Percentiles rank a stretch among this genome's conserved stretches.
phyloP scores from a whole-genome alignment of 2,113 vertebrate genomes.

The Spheniscus mendiculus region DNA sequence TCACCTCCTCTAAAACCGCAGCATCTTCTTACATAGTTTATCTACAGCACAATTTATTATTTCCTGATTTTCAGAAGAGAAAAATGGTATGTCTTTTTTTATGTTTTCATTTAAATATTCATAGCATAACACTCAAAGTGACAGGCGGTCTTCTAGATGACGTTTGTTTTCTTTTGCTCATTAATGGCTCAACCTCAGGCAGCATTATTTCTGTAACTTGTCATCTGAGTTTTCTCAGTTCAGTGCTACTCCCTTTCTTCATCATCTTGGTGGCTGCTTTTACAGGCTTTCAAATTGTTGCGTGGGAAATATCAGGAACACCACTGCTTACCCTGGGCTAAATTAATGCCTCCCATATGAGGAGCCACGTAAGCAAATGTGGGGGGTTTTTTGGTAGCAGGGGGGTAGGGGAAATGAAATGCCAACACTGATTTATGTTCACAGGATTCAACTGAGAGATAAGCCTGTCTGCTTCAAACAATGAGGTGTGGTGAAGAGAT shows the following conservation, averaged over 20 bases:
- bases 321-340: slow-evolving; percentile 66
- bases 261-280: slow-evolving; percentile 11
- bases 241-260: neutral
- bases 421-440: slow-evolving; percentile 36
- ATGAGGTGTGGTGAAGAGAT: neutral
- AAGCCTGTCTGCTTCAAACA: slow-evolving; percentile 21
- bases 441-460: neutral
- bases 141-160: neutral
- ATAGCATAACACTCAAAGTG: slow-evolving; percentile 14
- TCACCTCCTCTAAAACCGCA: neutral
- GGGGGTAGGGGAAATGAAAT: slow-evolving; percentile 34
- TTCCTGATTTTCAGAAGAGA: neutral
- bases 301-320: slow-evolving; percentile 66
- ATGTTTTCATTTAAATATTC: slow-evolving; percentile 29
- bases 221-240: neutral
- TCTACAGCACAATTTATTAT: neutral
- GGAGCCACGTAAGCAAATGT: neutral
- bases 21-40: neutral
- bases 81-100: neutral
- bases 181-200: slow-evolving; percentile 30
- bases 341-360: slow-evolving; percentile 25
- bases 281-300: slow-evolving; percentile 1
- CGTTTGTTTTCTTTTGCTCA: slow-evolving; percentile 32
- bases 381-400: neutral
- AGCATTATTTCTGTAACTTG: slow-evolving; percentile 19